phyloP scores from a whole-genome alignment of 2,888 invertebrate genomes.

The Cephus runcator region DNA sequence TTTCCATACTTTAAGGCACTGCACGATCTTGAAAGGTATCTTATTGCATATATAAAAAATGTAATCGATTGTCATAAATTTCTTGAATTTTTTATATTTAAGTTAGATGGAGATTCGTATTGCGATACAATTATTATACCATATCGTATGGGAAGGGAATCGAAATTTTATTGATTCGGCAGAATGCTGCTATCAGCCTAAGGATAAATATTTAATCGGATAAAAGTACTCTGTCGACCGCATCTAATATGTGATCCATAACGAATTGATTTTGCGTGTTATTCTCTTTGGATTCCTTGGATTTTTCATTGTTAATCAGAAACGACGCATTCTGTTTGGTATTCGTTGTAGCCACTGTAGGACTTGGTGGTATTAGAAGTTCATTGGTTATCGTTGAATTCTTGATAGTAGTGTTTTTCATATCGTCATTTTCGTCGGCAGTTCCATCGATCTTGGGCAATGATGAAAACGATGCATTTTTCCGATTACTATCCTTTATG shows the following conservation, averaged over 20 bases:
- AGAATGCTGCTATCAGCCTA: background rate
- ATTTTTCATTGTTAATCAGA: background rate
- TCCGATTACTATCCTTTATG: background rate
- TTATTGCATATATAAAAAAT: background rate
- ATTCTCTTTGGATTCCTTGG: background rate
- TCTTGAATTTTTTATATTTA: background rate
- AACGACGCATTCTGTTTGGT: background rate
- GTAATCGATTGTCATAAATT: background rate
- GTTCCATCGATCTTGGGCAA: background rate
- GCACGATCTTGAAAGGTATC: background rate
- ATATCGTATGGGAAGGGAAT: background rate
- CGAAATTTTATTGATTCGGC: background rate
- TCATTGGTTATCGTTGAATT: background rate
- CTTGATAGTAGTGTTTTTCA: background rate
- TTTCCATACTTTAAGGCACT: background rate
- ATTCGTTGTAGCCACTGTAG: background rate
- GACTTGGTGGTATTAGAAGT: background rate
- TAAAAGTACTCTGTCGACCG: background rate
- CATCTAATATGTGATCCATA: background rate
- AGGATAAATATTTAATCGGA: background rate
- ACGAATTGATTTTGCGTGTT: background rate
- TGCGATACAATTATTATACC: background rate
- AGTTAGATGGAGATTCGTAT: background rate
- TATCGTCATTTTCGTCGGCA: background rate
- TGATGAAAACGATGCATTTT: background rate